Evolutionary conservation across 2,888 invertebrate species (phyloP).

Genomic region (Acanthosepion esculentum): DNA sequence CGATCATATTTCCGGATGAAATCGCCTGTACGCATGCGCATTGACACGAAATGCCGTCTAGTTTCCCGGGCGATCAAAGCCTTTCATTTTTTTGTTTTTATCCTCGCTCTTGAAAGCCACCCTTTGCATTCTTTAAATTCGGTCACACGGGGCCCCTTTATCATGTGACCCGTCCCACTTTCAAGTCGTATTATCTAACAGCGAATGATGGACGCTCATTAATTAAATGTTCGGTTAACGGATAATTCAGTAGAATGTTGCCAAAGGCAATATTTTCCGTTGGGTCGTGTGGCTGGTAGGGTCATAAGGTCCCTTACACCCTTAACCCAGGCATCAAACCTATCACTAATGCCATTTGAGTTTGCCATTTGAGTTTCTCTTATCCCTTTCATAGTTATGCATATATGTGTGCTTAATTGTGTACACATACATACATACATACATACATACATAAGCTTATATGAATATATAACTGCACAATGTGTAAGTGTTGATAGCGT

Average conservation of each 20-base stretch:
- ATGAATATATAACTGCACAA: background rate
- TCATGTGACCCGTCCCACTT: background rate
- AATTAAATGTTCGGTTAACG: background rate
- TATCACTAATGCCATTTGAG: background rate
- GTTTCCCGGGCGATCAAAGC: background rate
- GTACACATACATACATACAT: background rate
- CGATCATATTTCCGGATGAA: background rate
- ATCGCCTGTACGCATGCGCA: background rate
- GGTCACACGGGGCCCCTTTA: background rate
- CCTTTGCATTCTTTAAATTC: background rate
- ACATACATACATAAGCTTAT: background rate
- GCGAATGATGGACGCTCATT: background rate
- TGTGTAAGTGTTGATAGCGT: too few relatives aligned
- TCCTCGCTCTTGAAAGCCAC: background rate
- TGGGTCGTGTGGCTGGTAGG: background rate
- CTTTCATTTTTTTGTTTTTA: too few relatives aligned
- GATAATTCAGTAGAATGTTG: background rate
- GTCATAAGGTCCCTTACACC: background rate
- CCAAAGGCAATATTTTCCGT: background rate
- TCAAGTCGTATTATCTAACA: slow-evolving; percentile 22
- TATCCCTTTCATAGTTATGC: background rate
- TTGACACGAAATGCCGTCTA: background rate
- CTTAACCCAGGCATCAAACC: background rate
- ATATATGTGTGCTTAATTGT: too few relatives aligned
- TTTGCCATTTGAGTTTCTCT: background rate